phyloP scores from a whole-genome alignment of 30 jellyfish, hydroid and myxozoan species.

The Mastigias papua region DNA sequence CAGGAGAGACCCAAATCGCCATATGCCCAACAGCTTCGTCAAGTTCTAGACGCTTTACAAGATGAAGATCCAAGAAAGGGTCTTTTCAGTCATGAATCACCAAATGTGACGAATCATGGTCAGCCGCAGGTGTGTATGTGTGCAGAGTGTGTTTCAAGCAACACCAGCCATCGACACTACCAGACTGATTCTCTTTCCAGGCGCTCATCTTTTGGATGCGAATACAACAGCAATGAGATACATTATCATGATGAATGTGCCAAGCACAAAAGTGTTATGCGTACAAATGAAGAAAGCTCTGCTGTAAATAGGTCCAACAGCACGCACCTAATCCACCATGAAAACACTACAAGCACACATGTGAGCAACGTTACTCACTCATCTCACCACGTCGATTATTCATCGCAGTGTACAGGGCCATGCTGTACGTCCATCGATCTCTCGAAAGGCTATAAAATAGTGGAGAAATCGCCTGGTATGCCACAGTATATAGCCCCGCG shows the following conservation, averaged over 20 bases:
- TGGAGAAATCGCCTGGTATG: constrained; percentile 75
- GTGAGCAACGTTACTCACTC: constrained; percentile 27
- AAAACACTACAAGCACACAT: constrained; percentile 10
- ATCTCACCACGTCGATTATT: constrained; percentile 58
- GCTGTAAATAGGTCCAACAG: constrained; percentile 9
- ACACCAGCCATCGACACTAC: constrained; percentile 52
- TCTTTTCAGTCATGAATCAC: constrained; percentile 51
- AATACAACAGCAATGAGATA: constrained; percentile 43
- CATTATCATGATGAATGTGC: constrained; percentile 67
- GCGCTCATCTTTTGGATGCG: constrained; percentile 56
- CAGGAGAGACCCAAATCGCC: constrained; percentile 90
- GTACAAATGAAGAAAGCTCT: constrained; percentile 36
- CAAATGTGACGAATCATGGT: constrained; percentile 13
- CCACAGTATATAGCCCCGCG: constrained; percentile 69
- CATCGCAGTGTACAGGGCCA: constrained; percentile 83
- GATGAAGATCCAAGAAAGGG: constrained; percentile 89
- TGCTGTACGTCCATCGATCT: constrained; percentile 75
- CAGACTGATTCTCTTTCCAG: constrained; percentile 50
- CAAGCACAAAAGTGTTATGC: constrained; percentile 37
- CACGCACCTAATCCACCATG: constrained; percentile 39
- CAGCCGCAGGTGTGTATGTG: constrained; percentile 72
- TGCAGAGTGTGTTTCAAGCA: constrained; percentile 76
- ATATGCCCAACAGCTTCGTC: constrained; percentile 94
- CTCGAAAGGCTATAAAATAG: constrained; percentile 70
- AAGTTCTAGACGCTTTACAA: constrained; percentile 93